Percentiles rank a stretch among this genome's conserved stretches.
These are phyloP conservation scores for Tragelaphus oryx DNA, from an alignment of 2,797 vertebrate genomes.

Conservation along the genomic window DNA sequence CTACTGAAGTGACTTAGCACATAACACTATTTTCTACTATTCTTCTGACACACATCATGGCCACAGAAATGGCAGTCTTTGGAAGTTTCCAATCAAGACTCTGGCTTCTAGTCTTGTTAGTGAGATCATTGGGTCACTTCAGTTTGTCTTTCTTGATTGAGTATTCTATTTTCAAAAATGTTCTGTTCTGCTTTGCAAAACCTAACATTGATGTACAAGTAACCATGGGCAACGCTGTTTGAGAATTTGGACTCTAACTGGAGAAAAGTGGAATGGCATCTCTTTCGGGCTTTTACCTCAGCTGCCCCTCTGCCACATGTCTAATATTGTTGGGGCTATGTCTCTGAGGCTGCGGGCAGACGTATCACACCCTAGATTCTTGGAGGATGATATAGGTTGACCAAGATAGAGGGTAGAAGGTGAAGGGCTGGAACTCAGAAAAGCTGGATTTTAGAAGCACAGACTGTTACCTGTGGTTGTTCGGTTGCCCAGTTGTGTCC, in stretches of 20 bases:
- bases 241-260: not conserved
- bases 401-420: not conserved
- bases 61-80: not conserved
- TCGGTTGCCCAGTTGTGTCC: not conserved
- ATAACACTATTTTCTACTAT: not conserved
- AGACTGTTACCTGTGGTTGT: not conserved
- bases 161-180: slow-evolving; percentile 10
- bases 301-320: not conserved
- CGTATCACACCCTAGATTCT: slow-evolving; percentile 39
- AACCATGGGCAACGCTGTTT: not conserved
- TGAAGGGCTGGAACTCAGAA: not conserved
- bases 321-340: not conserved
- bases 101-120: slow-evolving; percentile 27
- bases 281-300: not conserved
- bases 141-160: not conserved
- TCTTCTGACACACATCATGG: not conserved
- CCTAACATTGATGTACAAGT: not conserved
- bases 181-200: not conserved
- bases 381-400: slow-evolving; percentile 33
- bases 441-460: not conserved
- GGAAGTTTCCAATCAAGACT: not conserved
- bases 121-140: not conserved
- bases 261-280: not conserved
- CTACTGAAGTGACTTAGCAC: not conserved
- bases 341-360: not conserved